These are phyloP conservation scores for Drosophila navojoa DNA, from an alignment of 1,140 invertebrate species.

Conservation along the genomic window DNA sequence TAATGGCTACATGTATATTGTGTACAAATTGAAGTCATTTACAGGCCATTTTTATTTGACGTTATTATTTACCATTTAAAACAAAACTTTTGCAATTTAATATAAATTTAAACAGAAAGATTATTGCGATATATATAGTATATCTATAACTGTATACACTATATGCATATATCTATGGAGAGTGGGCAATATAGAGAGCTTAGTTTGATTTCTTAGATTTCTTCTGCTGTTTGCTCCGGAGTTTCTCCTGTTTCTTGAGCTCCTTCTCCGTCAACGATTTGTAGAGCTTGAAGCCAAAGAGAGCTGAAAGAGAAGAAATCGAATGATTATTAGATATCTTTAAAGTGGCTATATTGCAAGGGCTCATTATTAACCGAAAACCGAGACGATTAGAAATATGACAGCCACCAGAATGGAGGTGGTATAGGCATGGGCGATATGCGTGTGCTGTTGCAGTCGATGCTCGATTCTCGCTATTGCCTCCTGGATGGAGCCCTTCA, in stretches of 20 bases:
- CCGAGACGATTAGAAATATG: conserved; percentile 69
- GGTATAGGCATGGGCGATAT: conserved; percentile 66
- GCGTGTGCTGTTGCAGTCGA: conserved; percentile 60
- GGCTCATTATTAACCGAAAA: conserved; percentile 59
- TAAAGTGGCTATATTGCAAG: neutral
- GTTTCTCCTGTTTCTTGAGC: conserved; percentile 88
- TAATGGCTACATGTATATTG: conserved; percentile 2
- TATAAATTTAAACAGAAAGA: conserved; percentile 33
- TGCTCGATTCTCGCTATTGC: conserved; percentile 64
- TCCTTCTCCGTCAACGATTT: conserved; percentile 90
- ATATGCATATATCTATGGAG: neutral
- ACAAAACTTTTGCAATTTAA: conserved; percentile 43
- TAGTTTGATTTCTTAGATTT: conserved; percentile 79
- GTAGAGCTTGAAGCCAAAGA: conserved; percentile 93
- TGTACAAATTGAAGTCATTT: conserved; percentile 51
- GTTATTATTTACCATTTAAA: conserved; percentile 34
- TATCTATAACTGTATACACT: neutral
- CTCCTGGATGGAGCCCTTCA: conserved; percentile 67
- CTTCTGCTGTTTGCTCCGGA: conserved; percentile 78
- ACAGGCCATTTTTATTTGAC: conserved; percentile 48
- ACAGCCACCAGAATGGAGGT: conserved; percentile 69
- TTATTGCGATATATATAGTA: conserved; percentile 3
- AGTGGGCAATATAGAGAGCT: conserved; percentile 15
- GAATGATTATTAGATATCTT: conserved; percentile 18
- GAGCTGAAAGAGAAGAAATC: conserved; percentile 85